A percentile compares a stretch with the other conserved stretches of the same genome.
phyloP scores from a whole-genome alignment of 2,797 vertebrate species.

The Spizella passerina region DNA sequence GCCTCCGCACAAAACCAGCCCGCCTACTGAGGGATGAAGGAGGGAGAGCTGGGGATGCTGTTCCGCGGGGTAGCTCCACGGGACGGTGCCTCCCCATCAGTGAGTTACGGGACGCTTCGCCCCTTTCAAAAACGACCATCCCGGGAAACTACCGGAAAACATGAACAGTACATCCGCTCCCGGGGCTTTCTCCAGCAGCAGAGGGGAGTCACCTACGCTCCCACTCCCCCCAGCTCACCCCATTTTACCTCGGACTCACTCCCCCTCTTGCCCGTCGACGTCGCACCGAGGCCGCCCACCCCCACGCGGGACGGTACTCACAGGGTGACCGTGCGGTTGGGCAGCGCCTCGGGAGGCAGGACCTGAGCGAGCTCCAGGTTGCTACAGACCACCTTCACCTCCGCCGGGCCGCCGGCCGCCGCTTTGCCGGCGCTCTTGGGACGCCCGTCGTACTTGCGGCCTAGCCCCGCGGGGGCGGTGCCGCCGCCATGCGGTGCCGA shows the following conservation, averaged over 20 bases:
- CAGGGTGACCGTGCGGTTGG: conserved; percentile 92
- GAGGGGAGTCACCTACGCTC: neutral
- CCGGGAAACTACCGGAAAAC: neutral
- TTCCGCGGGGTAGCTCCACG: neutral
- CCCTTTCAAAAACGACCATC: neutral
- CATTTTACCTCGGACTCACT: neutral
- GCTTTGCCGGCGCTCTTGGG: conserved; percentile 68
- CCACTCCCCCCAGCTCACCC: neutral
- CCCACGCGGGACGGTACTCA: conserved; percentile 79
- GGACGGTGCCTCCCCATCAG: neutral
- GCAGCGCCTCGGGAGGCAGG: conserved; percentile 83
- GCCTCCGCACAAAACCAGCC: neutral
- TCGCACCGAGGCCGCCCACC: neutral
- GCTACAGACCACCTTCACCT: conserved; percentile 89
- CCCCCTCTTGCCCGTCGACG: neutral
- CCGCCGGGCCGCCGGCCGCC: conserved; percentile 56
- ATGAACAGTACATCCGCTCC: neutral
- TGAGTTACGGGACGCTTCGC: neutral
- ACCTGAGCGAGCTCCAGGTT: conserved; percentile 89
- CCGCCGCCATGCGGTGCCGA: neutral
- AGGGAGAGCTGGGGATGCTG: neutral
- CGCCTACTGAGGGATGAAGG: neutral
- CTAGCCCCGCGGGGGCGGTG: neutral
- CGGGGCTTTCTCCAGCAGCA: neutral
- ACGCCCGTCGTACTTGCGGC: conserved; percentile 85